Evolutionary conservation across 2,113 vertebrate species (phyloP).

Genomic region (Zosterops hypoxanthus): DNA sequence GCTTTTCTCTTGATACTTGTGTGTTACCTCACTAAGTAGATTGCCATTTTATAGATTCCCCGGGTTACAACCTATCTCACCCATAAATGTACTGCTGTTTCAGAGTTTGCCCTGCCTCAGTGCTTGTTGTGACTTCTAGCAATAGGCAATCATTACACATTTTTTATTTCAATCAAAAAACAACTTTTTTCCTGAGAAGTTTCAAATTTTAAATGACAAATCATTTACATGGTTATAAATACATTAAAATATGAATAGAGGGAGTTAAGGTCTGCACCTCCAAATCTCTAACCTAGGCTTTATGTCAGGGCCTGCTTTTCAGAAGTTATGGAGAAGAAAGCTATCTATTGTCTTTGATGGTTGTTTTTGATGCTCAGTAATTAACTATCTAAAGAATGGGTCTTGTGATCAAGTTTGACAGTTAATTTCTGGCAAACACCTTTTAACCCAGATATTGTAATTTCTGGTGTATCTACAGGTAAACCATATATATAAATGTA

Average conservation of each 20-base stretch:
- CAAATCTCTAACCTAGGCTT: background rate
- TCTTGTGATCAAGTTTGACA: background rate
- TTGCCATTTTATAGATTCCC: background rate
- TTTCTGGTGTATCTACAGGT: background rate
- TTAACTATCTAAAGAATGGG: background rate
- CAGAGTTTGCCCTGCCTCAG: background rate
- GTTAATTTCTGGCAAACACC: background rate
- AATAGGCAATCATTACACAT: background rate
- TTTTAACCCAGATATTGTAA: background rate
- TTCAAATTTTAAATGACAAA: background rate
- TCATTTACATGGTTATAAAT: background rate
- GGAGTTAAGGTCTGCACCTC: background rate
- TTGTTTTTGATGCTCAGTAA: background rate
- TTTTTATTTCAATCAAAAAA: background rate
- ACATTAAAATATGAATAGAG: background rate
- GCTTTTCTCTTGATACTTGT: background rate
- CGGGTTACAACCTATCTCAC: background rate
- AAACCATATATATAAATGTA: background rate
- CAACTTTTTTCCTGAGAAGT: background rate
- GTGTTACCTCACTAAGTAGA: background rate
- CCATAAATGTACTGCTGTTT: background rate
- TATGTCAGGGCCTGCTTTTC: background rate
- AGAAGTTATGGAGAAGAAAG: background rate
- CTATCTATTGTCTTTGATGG: fast-evolving
- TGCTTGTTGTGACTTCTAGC: background rate